Conservation (phyloP, 2,113 vertebrate species). For the Phaethon lepturus region DNA sequence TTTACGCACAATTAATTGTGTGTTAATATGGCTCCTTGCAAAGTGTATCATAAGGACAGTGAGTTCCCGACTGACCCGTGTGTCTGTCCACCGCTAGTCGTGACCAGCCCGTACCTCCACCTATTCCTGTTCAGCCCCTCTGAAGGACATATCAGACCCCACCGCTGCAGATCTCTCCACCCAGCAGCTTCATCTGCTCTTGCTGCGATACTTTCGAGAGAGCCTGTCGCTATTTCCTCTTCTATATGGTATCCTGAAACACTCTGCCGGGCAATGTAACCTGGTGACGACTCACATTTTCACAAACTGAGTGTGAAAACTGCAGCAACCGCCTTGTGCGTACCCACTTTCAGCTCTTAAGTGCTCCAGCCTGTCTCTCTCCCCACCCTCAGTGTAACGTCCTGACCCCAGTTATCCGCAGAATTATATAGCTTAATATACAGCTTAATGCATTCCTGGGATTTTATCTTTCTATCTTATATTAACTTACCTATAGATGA, state of each 20-base stretch:
- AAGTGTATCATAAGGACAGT: background rate
- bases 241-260: background rate
- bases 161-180: background rate
- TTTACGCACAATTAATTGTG: background rate
- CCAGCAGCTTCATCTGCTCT: background rate
- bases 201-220: background rate
- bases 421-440: conserved; percentile 49
- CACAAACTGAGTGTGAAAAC: background rate
- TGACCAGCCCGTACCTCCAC: background rate
- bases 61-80: background rate
- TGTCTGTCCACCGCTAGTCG: background rate
- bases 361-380: background rate
- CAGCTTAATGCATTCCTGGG: background rate
- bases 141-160: background rate
- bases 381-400: background rate
- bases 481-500: conserved; percentile 49
- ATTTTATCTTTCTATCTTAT: conserved; percentile 49
- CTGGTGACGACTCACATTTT: background rate
- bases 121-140: background rate
- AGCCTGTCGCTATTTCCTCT: background rate
- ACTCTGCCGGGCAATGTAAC: background rate
- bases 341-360: background rate
- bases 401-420: background rate
- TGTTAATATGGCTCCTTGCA: background rate
- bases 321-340: background rate